Evolutionary conservation across 2,113 vertebrate genomes (phyloP).

Genomic region (Nibea coibor): DNA sequence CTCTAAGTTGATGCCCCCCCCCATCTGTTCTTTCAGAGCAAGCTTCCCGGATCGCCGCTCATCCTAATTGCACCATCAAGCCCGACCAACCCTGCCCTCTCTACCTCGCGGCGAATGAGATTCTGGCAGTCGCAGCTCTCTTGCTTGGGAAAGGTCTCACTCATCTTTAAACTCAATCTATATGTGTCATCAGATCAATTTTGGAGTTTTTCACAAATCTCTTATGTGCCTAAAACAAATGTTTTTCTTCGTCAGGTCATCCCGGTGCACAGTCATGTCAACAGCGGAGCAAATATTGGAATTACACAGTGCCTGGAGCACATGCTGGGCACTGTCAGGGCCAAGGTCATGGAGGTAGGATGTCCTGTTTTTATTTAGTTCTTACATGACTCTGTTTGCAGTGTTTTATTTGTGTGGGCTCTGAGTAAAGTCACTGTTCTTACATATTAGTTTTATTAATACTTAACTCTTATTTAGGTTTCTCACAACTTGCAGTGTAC

Average conservation of each 20-base stretch:
- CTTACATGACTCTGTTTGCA: not conserved
- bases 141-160: slow-evolving; percentile 93
- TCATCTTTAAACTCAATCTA: not conserved
- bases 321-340: slow-evolving; percentile 91
- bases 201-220: not conserved
- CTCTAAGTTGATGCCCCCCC: not conserved
- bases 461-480: no score
- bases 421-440: not conserved
- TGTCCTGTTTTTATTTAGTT: not conserved
- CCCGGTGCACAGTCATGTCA: slow-evolving; percentile 91
- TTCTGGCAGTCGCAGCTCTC: slow-evolving; percentile 99
- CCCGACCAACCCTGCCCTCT: slow-evolving; percentile 89
- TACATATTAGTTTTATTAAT: not conserved
- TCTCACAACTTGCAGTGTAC: not conserved
- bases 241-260: slow-evolving; percentile 86
- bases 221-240: not conserved
- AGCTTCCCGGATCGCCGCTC: slow-evolving; percentile 94
- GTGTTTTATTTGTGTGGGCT: not conserved
- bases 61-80: slow-evolving; percentile 94
- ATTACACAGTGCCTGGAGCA: slow-evolving; percentile 96
- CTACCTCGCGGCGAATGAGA: slow-evolving; percentile 92
- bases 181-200: no score
- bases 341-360: slow-evolving; percentile 94
- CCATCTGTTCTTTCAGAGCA: slow-evolving; percentile 85
- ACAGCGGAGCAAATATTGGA: slow-evolving; percentile 88